phyloP scores from a whole-genome alignment of 1,140 invertebrate species.

The Zaprionus davidi region DNA sequence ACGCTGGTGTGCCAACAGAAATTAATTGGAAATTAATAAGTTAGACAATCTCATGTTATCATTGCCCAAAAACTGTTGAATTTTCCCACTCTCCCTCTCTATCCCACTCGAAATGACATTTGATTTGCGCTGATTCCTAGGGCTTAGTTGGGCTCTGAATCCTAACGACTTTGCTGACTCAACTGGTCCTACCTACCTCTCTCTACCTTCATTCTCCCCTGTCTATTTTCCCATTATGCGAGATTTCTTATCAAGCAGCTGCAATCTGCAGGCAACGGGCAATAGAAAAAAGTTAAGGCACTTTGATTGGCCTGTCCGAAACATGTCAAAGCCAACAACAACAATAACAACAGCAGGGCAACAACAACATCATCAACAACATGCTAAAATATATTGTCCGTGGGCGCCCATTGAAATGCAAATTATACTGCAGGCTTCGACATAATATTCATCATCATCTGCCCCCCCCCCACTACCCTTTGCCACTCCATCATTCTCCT shows the following conservation, averaged over 20 bases:
- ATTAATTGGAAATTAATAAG: slow-evolving; percentile 76
- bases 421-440: slow-evolving; percentile 25
- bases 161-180: slow-evolving; percentile 15
- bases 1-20: slow-evolving; percentile 36
- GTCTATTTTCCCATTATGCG: slow-evolving; percentile 1
- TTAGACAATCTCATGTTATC: slow-evolving; percentile 55
- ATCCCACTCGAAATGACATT: not conserved
- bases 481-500: not conserved
- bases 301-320: slow-evolving; percentile 26
- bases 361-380: slow-evolving; percentile 27
- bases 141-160: not conserved
- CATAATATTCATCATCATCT: not conserved
- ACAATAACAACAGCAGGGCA: not conserved
- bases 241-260: slow-evolving; percentile 19
- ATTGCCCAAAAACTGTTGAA: slow-evolving; percentile 1
- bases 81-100: not conserved
- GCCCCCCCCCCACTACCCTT: not conserved
- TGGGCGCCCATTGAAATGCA: slow-evolving; percentile 38
- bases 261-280: slow-evolving; percentile 14
- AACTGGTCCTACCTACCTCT: not conserved
- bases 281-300: slow-evolving; percentile 18
- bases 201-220: not conserved
- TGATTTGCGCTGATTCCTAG: slow-evolving; percentile 9
- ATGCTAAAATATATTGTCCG: slow-evolving; percentile 18
- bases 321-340: slow-evolving; percentile 22